A percentile compares a stretch with the other conserved stretches of the same genome.
These are phyloP conservation scores for Apistogramma diplotaenia DNA, from an alignment of 2,113 vertebrate genomes.

Conservation along the genomic window DNA sequence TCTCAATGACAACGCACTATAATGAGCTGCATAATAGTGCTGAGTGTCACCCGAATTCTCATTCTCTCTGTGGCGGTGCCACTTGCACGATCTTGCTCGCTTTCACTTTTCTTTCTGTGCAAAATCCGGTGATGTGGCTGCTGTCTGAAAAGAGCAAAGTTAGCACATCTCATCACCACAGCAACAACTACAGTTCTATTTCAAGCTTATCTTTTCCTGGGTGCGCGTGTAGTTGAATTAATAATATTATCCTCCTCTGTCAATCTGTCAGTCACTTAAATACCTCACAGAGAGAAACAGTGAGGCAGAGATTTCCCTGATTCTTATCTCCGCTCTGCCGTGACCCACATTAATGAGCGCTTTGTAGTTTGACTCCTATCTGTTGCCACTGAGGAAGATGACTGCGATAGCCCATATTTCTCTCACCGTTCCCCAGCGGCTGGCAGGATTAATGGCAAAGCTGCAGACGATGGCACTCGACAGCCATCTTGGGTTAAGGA, in stretches of 20 bases:
- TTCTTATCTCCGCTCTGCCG: not conserved
- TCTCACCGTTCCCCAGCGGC: conserved; percentile 36
- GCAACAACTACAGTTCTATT: conserved; percentile 63
- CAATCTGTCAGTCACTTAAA: conserved; percentile 50
- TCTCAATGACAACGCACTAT: conserved; percentile 13
- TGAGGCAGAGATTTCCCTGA: conserved; percentile 11
- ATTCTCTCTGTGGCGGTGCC: conserved; percentile 3
- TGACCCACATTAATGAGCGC: conserved; percentile 27
- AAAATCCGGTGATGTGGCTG: conserved; percentile 35
- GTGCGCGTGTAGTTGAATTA: conserved; percentile 34
- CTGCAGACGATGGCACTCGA: conserved; percentile 3
- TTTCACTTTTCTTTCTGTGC: conserved; percentile 33
- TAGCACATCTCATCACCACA: conserved; percentile 50
- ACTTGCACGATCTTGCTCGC: conserved; percentile 12
- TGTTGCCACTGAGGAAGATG: conserved; percentile 34
- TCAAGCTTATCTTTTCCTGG: conserved; percentile 45
- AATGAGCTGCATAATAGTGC: conserved; percentile 26
- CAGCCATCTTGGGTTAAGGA: conserved; percentile 38
- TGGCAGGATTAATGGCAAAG: conserved; percentile 47
- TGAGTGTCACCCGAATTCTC: conserved; percentile 17
- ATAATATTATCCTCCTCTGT: conserved; percentile 41
- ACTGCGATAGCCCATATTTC: conserved; percentile 44
- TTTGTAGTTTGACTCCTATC: conserved; percentile 38
- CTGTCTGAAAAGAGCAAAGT: conserved; percentile 44
- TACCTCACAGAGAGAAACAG: not conserved